A percentile compares a stretch with the other conserved stretches of the same genome.
Evolutionary conservation across 2,797 vertebrate genomes (phyloP).

Genomic region (Notoglanidium macrostoma): DNA sequence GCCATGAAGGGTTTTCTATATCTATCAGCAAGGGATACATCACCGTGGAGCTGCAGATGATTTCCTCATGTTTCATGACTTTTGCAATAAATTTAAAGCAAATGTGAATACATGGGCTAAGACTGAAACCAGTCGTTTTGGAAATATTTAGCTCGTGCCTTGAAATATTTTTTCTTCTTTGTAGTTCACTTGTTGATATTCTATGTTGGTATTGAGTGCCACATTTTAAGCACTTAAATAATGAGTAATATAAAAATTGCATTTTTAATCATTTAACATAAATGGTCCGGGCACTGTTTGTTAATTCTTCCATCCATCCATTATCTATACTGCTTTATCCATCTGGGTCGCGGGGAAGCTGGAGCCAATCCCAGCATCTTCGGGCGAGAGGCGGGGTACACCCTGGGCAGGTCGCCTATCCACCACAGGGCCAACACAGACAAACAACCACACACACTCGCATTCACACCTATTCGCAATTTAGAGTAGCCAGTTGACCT

Average conservation of each 20-base stretch:
- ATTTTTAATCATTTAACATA: too few species aligned
- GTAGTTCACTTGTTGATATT: not conserved
- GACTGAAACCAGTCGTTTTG: not conserved
- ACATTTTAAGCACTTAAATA: not conserved
- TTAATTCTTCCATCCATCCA: too few species aligned
- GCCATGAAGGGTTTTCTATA: conserved; percentile 5
- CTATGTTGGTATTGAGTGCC: not conserved
- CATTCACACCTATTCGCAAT: too few species aligned
- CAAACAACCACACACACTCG: too few species aligned
- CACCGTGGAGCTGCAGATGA: not conserved
- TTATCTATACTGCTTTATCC: too few species aligned
- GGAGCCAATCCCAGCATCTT: too few species aligned
- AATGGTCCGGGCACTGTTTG: too few species aligned
- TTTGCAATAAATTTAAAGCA: conserved; percentile 2
- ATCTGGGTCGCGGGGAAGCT: too few species aligned
- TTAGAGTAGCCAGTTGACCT: too few species aligned
- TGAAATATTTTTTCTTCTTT: not conserved
- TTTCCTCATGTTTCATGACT: conserved; percentile 10
- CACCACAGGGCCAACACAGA: too few species aligned
- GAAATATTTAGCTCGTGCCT: not conserved
- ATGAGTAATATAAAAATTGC: not conserved
- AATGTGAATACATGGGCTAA: not conserved
- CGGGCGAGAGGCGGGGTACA: too few species aligned
- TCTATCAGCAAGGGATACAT: conserved; percentile 6
- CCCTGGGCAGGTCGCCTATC: too few species aligned